Evolutionary conservation across 2,797 vertebrate genomes (phyloP), one percentile per base, ranked within the genome.

Genomic region (Pagetopsis macropterus): DNA sequence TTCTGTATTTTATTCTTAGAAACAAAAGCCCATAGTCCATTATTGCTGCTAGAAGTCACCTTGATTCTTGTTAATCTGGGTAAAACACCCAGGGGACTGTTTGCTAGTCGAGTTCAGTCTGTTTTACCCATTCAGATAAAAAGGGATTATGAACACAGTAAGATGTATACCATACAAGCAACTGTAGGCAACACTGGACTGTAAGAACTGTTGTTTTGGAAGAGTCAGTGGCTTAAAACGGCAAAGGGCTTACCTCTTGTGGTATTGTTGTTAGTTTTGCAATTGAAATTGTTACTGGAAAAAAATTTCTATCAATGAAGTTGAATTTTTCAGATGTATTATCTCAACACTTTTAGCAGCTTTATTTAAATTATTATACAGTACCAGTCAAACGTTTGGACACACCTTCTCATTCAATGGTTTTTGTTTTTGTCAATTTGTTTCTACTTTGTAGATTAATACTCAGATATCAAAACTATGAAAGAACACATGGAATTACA

Each of bases 21-120:
- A 62, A 76, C 50, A 72, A 70, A 70, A 50, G 16, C 4, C n/a
- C 6, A 12, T 41, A 55, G 10, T 59, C n/a, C 72, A 76, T 83
- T 40, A 66, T 75, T 80, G 56, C 61, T 66, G 67, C 21, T 19
- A 15, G 17, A 60, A 71, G 73, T 85, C 82, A 80, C 68, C 78
- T 85, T 84, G 65, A 79, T 80, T 64, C 17, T 64, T 79, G 49
- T 80, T 86, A 65, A 57, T 75, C 56, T 58, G 37, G 54, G 52
- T 14, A 14, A 77, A 56, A 71, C 62, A 66, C 65, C 37, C 19
- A 63, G 67, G 58, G 72, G 66, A 69, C 49, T 77, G 31, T 58
- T 82, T 66, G 62, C 2, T 2, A 31, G 33, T 12, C 1, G 16
- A 64, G 16, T 51, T 63, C 40, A 1, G 43, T 63, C 13, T 67